Evolutionary conservation across 2,113 vertebrate genomes (phyloP), one percentile per base, ranked within the genome.

Genomic region (Ariopsis seemanni): DNA sequence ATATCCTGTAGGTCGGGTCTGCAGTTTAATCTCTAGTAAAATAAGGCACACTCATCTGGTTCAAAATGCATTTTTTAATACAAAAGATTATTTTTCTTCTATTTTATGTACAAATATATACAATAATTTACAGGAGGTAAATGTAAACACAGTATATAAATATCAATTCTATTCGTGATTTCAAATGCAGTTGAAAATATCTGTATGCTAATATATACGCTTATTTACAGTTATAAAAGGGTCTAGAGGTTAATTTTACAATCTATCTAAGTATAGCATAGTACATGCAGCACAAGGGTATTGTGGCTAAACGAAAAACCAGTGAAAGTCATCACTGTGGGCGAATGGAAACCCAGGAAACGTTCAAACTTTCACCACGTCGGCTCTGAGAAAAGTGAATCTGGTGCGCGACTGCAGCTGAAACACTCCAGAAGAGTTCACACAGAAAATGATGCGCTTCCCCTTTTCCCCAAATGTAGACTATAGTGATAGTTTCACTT

Each of bases 121-220:
- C 89, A 89, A 65, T 88, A 87, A 89, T 91, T 88, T 84, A 91
- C 91, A 92, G 84, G 86, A 63, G 60, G 86, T 88, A 91, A 63
- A 90, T 91, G 87, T 89, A 91, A 91, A 91, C 84, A 91, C 85
- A 83, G 71, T 83, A 79, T 90, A 88, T 86, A 92, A 90, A 91
- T 92, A 89, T 87, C 87, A 83, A 88, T 90, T 87, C 83, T 88
- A 74, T 80, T 89, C 74, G 79, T 62, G 85, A 72, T 89, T 91
- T 85, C 67, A 87, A 88, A 90, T 86, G 83, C 48, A 88, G 88
- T 85, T 90, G 82, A 86, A 89, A 89, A 86, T 85, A 87, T 85
- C 65, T 50, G 80, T 52, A 67, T 17, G 82, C 82, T 83, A 85
- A 88, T 79, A 89, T 89, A 83, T 90, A 87, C 52, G 60, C 87